Evolutionary conservation across 2,888 invertebrate species (phyloP).

Genomic region (Drosophila pseudotakahashii): DNA sequence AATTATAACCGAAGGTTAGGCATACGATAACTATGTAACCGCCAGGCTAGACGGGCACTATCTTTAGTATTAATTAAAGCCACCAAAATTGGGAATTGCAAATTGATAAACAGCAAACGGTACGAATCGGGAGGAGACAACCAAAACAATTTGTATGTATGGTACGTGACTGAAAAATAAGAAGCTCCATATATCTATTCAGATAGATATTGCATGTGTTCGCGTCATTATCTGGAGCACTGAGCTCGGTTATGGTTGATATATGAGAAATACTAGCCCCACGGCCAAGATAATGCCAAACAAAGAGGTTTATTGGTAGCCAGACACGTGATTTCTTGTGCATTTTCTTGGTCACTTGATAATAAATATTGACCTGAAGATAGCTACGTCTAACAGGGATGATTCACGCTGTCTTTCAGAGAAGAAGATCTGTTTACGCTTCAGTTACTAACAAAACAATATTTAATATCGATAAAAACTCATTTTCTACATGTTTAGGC

Average conservation of each 20-base stretch:
- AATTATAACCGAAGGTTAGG: slow-evolving; percentile 63
- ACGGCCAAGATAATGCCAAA: slow-evolving; percentile 8
- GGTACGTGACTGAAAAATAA: slow-evolving; percentile 31
- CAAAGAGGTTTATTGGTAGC: slow-evolving; percentile 9
- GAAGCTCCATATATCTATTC: slow-evolving; percentile 32
- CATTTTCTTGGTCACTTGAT: slow-evolving; percentile 18
- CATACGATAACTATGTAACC: slow-evolving; percentile 55
- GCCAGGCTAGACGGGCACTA: slow-evolving; percentile 51
- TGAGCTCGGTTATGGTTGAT: background rate
- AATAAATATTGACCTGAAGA: slow-evolving; percentile 14
- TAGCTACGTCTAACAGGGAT: background rate
- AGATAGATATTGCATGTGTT: slow-evolving; percentile 12
- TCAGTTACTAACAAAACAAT: no score
- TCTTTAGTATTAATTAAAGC: slow-evolving; percentile 78
- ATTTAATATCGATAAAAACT: no score
- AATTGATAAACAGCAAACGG: slow-evolving; percentile 65
- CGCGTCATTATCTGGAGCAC: slow-evolving; percentile 28
- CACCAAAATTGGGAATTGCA: slow-evolving; percentile 70
- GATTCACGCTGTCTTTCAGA: background rate
- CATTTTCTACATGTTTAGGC: no score
- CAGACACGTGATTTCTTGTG: slow-evolving; percentile 23
- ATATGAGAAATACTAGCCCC: slow-evolving; percentile 5
- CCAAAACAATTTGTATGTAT: slow-evolving; percentile 52
- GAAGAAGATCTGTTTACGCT: no score
- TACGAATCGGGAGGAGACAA: slow-evolving; percentile 7